Base-by-base conservation (phyloP, 2,113 vertebrate species). In the Tachysurus vachellii region DNA sequence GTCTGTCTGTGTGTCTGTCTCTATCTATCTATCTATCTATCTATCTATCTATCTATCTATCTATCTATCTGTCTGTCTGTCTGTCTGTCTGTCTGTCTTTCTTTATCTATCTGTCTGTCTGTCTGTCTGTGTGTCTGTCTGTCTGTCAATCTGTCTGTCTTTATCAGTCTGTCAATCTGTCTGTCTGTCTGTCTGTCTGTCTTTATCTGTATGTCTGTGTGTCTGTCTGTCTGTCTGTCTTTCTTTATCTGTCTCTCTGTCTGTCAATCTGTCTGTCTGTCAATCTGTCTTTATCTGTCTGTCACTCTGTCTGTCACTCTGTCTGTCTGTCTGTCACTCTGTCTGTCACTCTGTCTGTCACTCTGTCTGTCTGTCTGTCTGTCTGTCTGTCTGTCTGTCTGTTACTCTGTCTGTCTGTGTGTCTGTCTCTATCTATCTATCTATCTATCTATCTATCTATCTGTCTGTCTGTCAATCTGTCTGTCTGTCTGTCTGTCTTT, bases 81-180 rank as follows among this genome's bases (percentile, higher is more conserved):
- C 11, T 75, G 4, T 47, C 4, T 50, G 7, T 50, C 12, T 76
- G 1, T 76, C n/a, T 28, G 11, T 79, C 12, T 31, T 1, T 31
- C 4, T 73, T 16, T 23, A 4, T 64, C 1, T 64, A 23, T 73
- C 36, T 73, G 36, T 73, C 36, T 95, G 0, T 95, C 94, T 95
- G 95, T 96, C 91, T 92, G 93, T 85, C 59, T 21, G 16, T 42
- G 3, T 64, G 44, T 47, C 44, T 4, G 6, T 47, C 6, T 47
- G 44, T 47, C 6, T 47, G 44, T 47, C 44, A 4, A 47, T 47
- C 44, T 47, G 6, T 47, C 44, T 47, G 6, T 6, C 44, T 47
- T n/a, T n/a, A n/a, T n/a, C n/a, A n/a, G 44, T n/a, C 23, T 76
- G 21, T 76, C 21, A 26, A 10, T 50, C 23, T 73, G 2, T 73